Evolutionary conservation across 2,113 vertebrate species (phyloP).

Genomic region (Aptenodytes forsteri): DNA sequence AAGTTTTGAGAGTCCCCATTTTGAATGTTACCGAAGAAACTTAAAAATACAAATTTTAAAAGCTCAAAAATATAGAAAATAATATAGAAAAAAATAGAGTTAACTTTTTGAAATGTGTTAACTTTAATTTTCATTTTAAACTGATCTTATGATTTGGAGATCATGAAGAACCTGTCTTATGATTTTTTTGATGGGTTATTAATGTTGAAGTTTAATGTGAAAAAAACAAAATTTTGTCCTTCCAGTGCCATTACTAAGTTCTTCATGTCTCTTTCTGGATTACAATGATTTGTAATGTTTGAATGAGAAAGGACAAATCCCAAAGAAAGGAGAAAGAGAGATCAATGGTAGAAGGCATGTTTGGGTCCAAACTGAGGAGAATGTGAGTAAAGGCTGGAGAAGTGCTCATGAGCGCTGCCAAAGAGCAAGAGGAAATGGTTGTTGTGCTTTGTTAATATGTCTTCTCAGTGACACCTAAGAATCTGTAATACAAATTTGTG

Average conservation of each 20-base stretch:
- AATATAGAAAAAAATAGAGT: background rate
- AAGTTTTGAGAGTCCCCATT: background rate
- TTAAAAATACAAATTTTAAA: background rate
- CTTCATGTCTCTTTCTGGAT: background rate
- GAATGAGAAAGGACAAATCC: background rate
- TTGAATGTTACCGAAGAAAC: fast-evolving
- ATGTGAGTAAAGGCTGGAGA: background rate
- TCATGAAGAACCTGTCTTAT: fast-evolving
- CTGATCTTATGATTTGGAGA: background rate
- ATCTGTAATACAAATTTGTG: background rate
- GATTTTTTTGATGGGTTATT: background rate
- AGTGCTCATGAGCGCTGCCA: background rate
- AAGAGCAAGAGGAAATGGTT: background rate
- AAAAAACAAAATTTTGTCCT: background rate
- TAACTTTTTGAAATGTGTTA: too few relatives aligned
- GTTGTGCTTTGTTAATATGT: background rate
- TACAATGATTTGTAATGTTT: background rate
- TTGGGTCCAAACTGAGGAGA: background rate
- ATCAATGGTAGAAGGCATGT: fast-evolving
- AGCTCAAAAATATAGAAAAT: background rate
- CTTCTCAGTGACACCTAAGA: background rate
- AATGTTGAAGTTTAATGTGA: background rate
- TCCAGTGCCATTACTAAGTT: background rate
- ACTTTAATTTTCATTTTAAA: background rate
- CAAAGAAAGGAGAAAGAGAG: background rate